Base-by-base conservation (phyloP, 2,113 vertebrate species). In the Apodemus speciosus region DNA sequence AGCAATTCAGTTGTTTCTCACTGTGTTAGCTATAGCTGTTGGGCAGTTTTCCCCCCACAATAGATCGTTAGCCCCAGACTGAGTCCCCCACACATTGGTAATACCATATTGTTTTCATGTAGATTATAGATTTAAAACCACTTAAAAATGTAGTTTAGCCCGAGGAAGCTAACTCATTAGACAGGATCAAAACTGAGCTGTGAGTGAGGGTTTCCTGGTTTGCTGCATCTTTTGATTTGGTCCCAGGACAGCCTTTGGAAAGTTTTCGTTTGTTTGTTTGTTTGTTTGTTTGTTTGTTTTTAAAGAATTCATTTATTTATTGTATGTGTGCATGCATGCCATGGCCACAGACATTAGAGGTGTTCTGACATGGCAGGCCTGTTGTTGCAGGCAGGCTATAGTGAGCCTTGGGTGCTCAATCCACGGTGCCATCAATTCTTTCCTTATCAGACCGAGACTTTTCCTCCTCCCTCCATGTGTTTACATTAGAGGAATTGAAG, bases 141-240 rank as follows among this genome's bases (percentile, higher is more conserved):
- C 40, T 73, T 90, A 92, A 91, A 92, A 90, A 88, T 89, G 6
- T 87, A 93, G 56, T 30, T 93, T 77, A 85, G 58, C 10, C 21
- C 15, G 88, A 40, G 68, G 49, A 76, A 68, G 81, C 91, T 88
- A 93, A 84, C 68, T 21, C 9, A 76, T 80, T 86, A 27, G 25
- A 56, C 10, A 72, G 73, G n/a, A 73, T 56, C 77, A 96, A 68
- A 72, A 49, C 21, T 92, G 49, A 92, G 75, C 62, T 96, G 66
- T 68, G 68, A 56, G 73, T 84, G 66, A 94, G 7, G 27, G 35
- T 16, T 88, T 85, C 32, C 20, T 51, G 49, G 25, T 92, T 93
- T 95, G 83, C 10, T 89, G 23, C 76, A 56, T 92, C 25, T 92
- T 92, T 93, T 92, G n/a, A 68, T 77, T 90, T 71, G 85, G 62